Evolutionary conservation across 2,888 invertebrate genomes (phyloP), one percentile per base, ranked within the genome.

Genomic region (Tenthredo notha): DNA sequence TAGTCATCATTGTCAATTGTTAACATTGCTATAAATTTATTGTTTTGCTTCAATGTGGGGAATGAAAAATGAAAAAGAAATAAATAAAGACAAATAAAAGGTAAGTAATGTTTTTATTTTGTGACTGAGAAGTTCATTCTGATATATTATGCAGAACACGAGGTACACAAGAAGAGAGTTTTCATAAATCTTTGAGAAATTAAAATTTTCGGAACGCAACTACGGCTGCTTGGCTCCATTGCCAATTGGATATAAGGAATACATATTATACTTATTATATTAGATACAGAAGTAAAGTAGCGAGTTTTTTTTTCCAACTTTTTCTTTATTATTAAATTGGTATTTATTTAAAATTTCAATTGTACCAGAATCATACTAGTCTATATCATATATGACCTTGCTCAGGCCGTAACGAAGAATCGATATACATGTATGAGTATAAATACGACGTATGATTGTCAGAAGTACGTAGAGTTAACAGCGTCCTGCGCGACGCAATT

Each of bases 381-480:
- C 29, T 67, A 33, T 67, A 15, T 33, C 25, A 37, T 37, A 18
- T 18, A 67, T 67, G 33, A 67, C 33, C 67, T 67, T 33, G 29
- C 67, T 33, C 33, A 3, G 67, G 15, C 33, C 18, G 67, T 33
- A 33, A 33, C 33, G 18, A 67, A 67, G 29, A 67, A 67, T 67
- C 67, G 67, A 67, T 67, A 33, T 29, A 67, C 12, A 7, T 18
- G 33, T 33, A 33, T 67, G 67, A 67, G 12, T 29, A 33, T 67
- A 15, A 67, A 67, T 67, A 33, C 67, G 67, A 67, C 33, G 67
- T 18, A 67, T 67, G 67, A 67, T 33, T 67, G 29, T 33, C 18
- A 67, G 33, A 33, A 67, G 18, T 67, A 33, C 33, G 33, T 67
- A 33, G 29, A 33, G 15, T 67, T 18, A 33, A 33, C 18, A 67